Evolutionary conservation across 2,113 vertebrate genomes (phyloP).

Genomic region (Gallinago jamesoni): DNA sequence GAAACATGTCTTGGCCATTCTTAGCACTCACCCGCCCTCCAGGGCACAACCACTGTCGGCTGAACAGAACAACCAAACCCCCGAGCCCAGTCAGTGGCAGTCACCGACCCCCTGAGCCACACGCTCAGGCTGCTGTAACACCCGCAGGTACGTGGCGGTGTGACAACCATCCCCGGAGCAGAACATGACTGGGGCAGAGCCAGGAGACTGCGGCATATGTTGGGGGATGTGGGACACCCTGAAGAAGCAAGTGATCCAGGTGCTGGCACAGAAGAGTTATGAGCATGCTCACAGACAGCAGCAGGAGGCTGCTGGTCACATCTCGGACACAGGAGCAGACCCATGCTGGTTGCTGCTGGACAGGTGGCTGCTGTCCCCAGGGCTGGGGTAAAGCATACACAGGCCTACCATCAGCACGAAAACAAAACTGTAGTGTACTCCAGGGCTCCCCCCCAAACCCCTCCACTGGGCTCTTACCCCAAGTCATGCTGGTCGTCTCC

Average conservation of each 20-base stretch:
- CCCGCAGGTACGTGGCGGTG: not conserved
- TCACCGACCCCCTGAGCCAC: rapidly evolving
- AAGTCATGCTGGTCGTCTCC: constrained; percentile 95
- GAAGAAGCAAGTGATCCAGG: not conserved
- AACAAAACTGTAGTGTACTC: not conserved
- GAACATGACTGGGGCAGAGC: not conserved
- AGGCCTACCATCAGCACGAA: not conserved
- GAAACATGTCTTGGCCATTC: not conserved
- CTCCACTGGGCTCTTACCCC: constrained; percentile 78
- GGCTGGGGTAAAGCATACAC: not conserved
- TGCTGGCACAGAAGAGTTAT: not conserved
- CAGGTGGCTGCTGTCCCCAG: rapidly evolving
- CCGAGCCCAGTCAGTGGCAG: rapidly evolving
- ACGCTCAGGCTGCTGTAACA: not conserved
- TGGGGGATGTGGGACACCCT: not conserved
- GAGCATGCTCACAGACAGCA: not conserved
- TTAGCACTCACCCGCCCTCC: not conserved
- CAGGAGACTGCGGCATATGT: not conserved
- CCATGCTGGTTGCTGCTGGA: not conserved
- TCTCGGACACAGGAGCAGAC: not conserved
- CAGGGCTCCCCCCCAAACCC: rapidly evolving
- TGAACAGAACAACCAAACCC: not conserved
- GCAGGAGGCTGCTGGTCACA: not conserved
- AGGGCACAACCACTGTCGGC: not conserved
- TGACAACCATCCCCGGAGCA: not conserved